These are phyloP conservation scores for Caloenas nicobarica DNA, from an alignment of 2,113 vertebrate species.

Conservation along the genomic window DNA sequence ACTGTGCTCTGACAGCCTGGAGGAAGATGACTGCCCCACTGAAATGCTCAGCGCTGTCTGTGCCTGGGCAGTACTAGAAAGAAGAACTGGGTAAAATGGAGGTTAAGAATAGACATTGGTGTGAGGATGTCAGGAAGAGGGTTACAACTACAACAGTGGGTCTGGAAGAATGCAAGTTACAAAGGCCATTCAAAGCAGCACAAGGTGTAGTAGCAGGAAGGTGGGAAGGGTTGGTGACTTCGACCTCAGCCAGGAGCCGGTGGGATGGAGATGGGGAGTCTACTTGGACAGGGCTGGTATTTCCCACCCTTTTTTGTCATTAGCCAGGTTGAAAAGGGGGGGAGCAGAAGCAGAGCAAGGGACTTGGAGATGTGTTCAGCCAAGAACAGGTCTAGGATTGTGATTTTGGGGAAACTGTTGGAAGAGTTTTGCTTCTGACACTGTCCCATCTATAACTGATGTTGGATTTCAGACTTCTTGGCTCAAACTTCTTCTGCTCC, in stretches of 20 bases:
- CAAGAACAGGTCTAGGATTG: neutral
- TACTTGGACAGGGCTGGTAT: fast-evolving
- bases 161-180: neutral
- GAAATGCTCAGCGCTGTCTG: neutral
- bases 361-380: neutral
- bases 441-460: neutral
- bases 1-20: neutral
- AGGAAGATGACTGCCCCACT: neutral
- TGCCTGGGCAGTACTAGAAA: neutral
- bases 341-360: neutral
- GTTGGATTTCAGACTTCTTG: neutral
- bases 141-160: neutral
- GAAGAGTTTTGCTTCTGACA: neutral
- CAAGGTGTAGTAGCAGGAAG: neutral
- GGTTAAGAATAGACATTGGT: neutral
- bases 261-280: neutral
- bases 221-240: neutral
- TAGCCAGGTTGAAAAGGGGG: neutral
- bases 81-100: neutral
- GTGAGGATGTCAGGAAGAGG: neutral
- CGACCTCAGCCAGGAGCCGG: neutral
- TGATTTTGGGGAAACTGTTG: neutral
- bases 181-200: neutral
- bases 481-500: neutral
- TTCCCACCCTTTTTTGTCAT: neutral